These are phyloP conservation scores for Sterna hirundo DNA, from an alignment of 2,113 vertebrate species.

Conservation along the genomic window DNA sequence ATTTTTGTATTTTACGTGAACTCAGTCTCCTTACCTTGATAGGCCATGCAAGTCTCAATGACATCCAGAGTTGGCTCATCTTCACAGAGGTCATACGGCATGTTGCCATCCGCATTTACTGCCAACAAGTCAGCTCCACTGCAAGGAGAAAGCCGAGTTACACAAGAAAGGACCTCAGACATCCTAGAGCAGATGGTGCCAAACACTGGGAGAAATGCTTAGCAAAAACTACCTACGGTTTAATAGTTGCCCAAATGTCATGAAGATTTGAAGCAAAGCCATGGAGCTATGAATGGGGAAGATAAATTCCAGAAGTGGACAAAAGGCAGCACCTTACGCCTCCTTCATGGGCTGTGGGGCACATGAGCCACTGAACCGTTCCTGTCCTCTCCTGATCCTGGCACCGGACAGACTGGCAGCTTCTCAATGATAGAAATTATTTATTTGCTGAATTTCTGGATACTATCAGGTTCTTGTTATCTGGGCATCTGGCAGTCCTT, in stretches of 20 bases:
- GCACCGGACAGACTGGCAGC: not conserved
- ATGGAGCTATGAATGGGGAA: not conserved
- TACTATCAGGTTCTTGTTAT: not conserved
- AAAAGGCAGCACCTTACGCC: not conserved
- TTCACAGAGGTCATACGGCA: conserved; percentile 98
- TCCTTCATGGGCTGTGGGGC: not conserved
- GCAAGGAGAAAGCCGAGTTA: conserved; percentile 3
- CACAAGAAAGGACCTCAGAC: not conserved
- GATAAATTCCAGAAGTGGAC: not conserved
- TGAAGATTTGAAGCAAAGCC: not conserved
- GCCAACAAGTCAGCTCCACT: conserved; percentile 93
- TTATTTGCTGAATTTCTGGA: not conserved
- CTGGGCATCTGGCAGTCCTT: not conserved
- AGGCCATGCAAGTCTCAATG: conserved; percentile 97
- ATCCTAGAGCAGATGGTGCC: not conserved
- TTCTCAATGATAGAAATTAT: not conserved
- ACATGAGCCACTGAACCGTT: not conserved
- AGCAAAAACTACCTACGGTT: not conserved
- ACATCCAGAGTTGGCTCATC: conserved; percentile 96
- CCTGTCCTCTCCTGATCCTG: not conserved
- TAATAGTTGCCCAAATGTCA: not conserved
- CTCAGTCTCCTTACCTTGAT: conserved; percentile 82
- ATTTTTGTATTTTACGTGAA: not conserved
- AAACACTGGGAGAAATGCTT: not conserved
- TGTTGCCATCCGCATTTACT: conserved; percentile 96